Evolutionary conservation across 2,888 invertebrate genomes (phyloP).

Genomic region (Cybosia mesomella): DNA sequence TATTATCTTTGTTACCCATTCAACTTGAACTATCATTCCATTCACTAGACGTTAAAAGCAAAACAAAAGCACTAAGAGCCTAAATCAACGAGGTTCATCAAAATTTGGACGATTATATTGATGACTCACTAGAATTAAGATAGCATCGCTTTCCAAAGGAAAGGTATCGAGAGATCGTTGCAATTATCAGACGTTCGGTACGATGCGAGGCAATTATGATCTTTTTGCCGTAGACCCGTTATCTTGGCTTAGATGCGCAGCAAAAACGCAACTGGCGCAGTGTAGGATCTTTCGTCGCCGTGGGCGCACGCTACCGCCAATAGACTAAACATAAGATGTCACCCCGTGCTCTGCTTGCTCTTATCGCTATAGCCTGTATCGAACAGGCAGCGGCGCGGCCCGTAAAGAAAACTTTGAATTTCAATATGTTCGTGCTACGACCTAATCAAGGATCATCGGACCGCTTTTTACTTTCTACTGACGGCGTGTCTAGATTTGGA

Average conservation of each 20-base stretch:
- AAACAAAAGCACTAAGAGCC: slow-evolving; percentile 23
- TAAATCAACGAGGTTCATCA: slow-evolving; percentile 50
- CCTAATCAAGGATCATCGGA: slow-evolving; percentile 71
- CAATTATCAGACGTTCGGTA: slow-evolving; percentile 75
- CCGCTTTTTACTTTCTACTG: slow-evolving; percentile 70
- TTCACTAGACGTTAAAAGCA: slow-evolving; percentile 12
- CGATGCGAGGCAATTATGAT: slow-evolving; percentile 81
- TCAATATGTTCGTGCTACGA: slow-evolving; percentile 80
- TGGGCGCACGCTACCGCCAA: slow-evolving; percentile 67
- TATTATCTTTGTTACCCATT: slow-evolving; percentile 51
- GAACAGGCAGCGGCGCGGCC: slow-evolving; percentile 67
- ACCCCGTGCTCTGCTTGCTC: slow-evolving; percentile 63
- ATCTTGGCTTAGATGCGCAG: slow-evolving; percentile 79
- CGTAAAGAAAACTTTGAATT: slow-evolving; percentile 78
- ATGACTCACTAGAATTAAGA: slow-evolving; percentile 80
- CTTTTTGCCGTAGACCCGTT: slow-evolving; percentile 85
- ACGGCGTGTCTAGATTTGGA: slow-evolving; percentile 88
- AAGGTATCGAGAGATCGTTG: slow-evolving; percentile 82
- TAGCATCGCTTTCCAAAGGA: slow-evolving; percentile 84
- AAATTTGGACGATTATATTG: slow-evolving; percentile 59
- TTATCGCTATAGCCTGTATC: slow-evolving; percentile 66
- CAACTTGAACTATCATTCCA: slow-evolving; percentile 46
- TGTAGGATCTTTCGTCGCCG: slow-evolving; percentile 67
- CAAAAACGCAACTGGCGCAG: slow-evolving; percentile 77
- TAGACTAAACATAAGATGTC: slow-evolving; percentile 43